phyloP scores from a whole-genome alignment of 2,797 vertebrate species.

The Loriculus beryllinus region DNA sequence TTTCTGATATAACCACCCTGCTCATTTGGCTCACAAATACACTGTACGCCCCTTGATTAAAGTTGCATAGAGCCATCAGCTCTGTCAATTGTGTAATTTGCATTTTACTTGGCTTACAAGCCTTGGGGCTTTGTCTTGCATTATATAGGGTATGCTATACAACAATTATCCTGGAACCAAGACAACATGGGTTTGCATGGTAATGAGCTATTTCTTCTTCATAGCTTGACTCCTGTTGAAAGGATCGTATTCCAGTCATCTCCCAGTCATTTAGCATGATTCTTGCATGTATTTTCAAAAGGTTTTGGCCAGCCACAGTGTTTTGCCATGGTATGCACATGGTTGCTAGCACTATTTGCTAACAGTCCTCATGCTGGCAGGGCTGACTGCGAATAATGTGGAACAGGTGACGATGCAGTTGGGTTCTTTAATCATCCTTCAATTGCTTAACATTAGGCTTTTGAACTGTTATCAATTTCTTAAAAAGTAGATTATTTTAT shows the following conservation, averaged over 20 bases:
- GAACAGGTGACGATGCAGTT: not conserved
- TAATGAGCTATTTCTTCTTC: slow-evolving; percentile 24
- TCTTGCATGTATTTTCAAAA: not conserved
- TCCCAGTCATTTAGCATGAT: not conserved
- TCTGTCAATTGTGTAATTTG: slow-evolving; percentile 9
- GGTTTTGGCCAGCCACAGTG: not conserved
- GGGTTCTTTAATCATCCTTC: not conserved
- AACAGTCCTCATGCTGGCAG: not conserved
- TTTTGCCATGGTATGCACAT: not conserved
- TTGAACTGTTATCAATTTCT: not conserved
- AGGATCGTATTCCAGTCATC: not conserved
- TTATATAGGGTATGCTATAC: slow-evolving; percentile 35
- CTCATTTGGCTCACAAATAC: slow-evolving; percentile 32
- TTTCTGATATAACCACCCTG: not conserved
- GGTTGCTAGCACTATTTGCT: not conserved
- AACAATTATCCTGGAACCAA: slow-evolving; percentile 34
- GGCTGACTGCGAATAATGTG: not conserved
- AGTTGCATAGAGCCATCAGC: slow-evolving; percentile 15
- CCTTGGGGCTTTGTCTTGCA: slow-evolving; percentile 14
- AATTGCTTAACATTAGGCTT: not conserved
- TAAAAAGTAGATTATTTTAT: not conserved
- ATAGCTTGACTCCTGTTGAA: not conserved
- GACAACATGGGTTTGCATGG: not conserved
- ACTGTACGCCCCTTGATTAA: not conserved
- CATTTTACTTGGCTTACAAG: slow-evolving; percentile 29